Conservation (phyloP, 2,797 vertebrate genomes). For the Chromis chromis region DNA sequence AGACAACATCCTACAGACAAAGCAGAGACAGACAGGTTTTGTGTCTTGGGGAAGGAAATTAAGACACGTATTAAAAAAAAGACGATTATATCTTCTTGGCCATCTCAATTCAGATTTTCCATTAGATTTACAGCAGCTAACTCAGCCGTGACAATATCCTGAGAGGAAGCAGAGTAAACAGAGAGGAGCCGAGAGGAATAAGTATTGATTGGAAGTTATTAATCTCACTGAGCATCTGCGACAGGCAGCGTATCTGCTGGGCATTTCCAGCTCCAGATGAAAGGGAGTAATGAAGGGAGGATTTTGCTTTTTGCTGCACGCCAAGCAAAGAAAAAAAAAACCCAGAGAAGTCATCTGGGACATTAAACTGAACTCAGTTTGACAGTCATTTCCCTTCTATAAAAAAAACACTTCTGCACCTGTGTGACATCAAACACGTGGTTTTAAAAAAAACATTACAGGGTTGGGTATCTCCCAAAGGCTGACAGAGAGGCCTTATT, state of each 20-base stretch:
- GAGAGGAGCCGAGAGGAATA: conserved; percentile 22
- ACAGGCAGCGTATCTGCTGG: conserved; percentile 19
- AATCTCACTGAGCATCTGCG: conserved; percentile 49
- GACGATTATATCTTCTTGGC: not conserved
- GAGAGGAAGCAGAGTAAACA: conserved; percentile 53
- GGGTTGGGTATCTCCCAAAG: not conserved
- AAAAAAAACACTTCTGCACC: not conserved
- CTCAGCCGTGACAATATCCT: conserved; percentile 47
- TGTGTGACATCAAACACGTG: not conserved
- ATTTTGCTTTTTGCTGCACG: not conserved
- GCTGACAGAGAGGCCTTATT: not conserved
- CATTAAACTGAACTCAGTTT: not conserved
- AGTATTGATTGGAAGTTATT: conserved; percentile 62
- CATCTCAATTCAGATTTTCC: conserved; percentile 35
- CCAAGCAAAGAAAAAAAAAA: conserved; percentile 18
- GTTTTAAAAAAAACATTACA: not conserved
- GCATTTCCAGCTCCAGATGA: conserved; percentile 44
- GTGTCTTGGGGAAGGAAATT: conserved; percentile 29
- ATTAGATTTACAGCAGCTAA: conserved; percentile 32
- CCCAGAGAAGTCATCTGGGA: not conserved
- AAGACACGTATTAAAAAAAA: conserved; percentile 44
- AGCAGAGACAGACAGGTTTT: not conserved
- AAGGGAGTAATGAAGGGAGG: not conserved
- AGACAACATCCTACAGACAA: conserved; percentile 79
- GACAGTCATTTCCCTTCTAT: no score